phyloP scores from a whole-genome alignment of 2,888 invertebrate genomes.

The Polymixis lichenea region DNA sequence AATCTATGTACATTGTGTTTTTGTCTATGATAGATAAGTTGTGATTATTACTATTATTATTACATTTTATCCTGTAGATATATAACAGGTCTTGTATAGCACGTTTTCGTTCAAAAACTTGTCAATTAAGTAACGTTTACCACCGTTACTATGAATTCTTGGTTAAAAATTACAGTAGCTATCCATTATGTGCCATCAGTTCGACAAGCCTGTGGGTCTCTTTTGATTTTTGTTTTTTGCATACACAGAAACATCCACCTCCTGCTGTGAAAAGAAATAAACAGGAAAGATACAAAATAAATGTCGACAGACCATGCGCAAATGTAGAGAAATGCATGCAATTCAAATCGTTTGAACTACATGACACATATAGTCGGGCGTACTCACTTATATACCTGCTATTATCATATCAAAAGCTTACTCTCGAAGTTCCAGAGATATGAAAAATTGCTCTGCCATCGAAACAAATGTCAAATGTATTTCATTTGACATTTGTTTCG shows the following conservation, averaged over 20 bases:
- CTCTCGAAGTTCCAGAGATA: constrained; percentile 35
- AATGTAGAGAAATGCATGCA: constrained; percentile 22
- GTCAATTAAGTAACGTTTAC: too few species aligned
- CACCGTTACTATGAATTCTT: background rate
- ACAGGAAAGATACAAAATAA: background rate
- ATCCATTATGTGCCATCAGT: background rate
- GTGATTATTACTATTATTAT: too few species aligned
- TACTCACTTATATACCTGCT: background rate
- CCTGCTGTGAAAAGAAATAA: background rate
- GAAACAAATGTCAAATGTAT: too few species aligned
- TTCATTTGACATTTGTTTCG: constrained; percentile 55
- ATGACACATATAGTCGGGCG: constrained; percentile 22
- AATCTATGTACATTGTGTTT: too few species aligned
- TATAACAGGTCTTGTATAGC: too few species aligned
- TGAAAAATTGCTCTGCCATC: constrained; percentile 56
- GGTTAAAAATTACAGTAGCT: background rate
- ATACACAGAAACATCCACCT: background rate
- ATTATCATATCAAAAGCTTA: constrained; percentile 52
- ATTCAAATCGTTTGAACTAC: constrained; percentile 3
- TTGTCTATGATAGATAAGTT: too few species aligned
- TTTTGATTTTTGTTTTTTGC: background rate
- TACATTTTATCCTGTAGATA: too few species aligned
- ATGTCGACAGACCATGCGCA: background rate
- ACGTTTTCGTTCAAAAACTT: too few species aligned
- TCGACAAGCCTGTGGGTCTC: background rate